Conservation (phyloP, 2,113 vertebrate species). For the Limnothrissa miodon region DNA sequence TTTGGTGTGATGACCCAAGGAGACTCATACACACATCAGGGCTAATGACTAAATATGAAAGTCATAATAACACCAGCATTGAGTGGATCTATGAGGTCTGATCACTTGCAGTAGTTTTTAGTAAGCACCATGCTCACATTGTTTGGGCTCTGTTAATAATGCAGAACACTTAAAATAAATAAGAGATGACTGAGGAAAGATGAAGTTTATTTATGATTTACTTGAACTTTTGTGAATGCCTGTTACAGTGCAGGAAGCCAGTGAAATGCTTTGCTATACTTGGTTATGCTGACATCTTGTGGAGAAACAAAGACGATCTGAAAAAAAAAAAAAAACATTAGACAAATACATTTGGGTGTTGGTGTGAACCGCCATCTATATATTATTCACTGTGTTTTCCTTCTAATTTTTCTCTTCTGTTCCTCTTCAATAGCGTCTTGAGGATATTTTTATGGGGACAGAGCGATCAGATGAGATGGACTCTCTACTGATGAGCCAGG, state of each 20-base stretch:
- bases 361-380: neutral
- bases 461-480: conserved; percentile 68
- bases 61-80: too few relatives aligned
- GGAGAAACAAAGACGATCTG: neutral
- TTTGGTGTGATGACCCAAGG: too few relatives aligned
- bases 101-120: too few relatives aligned
- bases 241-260: neutral
- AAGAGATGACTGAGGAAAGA: neutral
- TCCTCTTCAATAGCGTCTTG: conserved; percentile 53
- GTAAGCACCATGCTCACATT: too few relatives aligned
- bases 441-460: conserved; percentile 57
- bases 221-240: neutral
- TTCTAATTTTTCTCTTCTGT: neutral
- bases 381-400: neutral
- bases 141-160: neutral
- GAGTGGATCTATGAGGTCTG: too few relatives aligned
- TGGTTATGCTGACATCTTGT: neutral
- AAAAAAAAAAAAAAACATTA: neutral
- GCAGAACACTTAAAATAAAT: neutral
- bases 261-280: neutral
- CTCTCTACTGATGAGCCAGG: conserved; percentile 62
- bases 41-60: too few relatives aligned
- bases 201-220: neutral
- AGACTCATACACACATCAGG: too few relatives aligned
- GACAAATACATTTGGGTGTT: neutral